A percentile compares a stretch with the other conserved stretches of the same genome.
Evolutionary conservation across 35 echinoderm and acorn worm genomes (phyloP).

Genomic region (Diadema setosum): DNA sequence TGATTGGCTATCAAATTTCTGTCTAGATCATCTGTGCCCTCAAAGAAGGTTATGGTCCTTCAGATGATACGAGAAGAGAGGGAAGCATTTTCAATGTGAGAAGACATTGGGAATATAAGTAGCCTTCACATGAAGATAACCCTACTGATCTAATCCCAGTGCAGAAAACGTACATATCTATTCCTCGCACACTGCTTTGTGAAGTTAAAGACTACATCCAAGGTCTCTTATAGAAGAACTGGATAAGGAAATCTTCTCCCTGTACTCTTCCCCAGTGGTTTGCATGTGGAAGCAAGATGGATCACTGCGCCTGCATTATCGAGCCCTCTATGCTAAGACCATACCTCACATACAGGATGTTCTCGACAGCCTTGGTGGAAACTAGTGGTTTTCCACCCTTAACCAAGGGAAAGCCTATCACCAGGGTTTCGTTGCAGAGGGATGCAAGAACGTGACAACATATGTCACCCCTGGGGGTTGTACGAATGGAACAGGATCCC

Average conservation of each 20-base stretch:
- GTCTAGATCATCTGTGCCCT: neutral
- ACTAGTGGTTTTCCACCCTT: too few relatives aligned
- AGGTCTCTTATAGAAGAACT: conserved; percentile 21
- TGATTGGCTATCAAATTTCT: neutral
- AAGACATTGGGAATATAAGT: conserved; percentile 28
- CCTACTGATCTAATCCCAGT: conserved; percentile 26
- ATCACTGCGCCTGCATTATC: conserved; percentile 17
- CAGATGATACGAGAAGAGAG: conserved; percentile 37
- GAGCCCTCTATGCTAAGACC: conserved; percentile 26
- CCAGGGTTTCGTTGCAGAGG: too few relatives aligned
- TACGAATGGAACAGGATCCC: too few relatives aligned
- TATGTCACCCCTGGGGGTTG: too few relatives aligned
- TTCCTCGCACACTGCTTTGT: conserved; percentile 16
- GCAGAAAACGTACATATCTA: conserved; percentile 16
- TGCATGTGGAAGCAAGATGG: conserved; percentile 57
- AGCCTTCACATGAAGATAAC: conserved; percentile 52
- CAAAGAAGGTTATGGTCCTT: neutral
- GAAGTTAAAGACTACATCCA: conserved; percentile 50
- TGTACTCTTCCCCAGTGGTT: conserved; percentile 64
- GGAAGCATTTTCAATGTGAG: conserved; percentile 29
- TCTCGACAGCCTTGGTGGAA: too few relatives aligned
- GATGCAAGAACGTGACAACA: too few relatives aligned
- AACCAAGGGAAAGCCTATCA: too few relatives aligned
- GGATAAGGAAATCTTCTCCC: conserved; percentile 54
- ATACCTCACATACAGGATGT: conserved; percentile 38